Percentiles rank a stretch among this genome's conserved stretches.
These are phyloP conservation scores for Diploptera punctata DNA, from an alignment of 2,888 invertebrate species.

Conservation along the genomic window DNA sequence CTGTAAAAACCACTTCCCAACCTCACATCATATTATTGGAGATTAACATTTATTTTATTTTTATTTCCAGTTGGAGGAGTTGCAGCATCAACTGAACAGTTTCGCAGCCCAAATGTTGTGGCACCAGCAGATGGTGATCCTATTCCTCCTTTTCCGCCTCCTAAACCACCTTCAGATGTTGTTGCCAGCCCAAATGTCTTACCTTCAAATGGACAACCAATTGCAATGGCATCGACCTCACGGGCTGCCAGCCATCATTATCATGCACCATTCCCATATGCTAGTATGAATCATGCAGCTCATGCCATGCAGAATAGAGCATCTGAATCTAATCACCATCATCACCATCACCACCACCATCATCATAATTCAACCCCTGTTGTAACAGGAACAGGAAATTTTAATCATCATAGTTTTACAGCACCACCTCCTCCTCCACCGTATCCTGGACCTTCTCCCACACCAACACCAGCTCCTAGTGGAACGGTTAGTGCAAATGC, in stretches of 20 bases:
- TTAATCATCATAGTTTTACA: slow-evolving; percentile 35
- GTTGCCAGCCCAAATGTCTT: slow-evolving; percentile 52
- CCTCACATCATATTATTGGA: too few relatives aligned
- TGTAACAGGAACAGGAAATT: slow-evolving; percentile 34
- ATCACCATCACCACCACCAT: too few relatives aligned
- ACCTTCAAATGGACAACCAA: slow-evolving; percentile 48
- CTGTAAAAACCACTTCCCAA: too few relatives aligned
- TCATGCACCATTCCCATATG: slow-evolving; percentile 78
- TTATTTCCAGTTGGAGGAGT: slow-evolving; percentile 38
- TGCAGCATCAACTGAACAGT: slow-evolving; percentile 46
- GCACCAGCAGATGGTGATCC: slow-evolving; percentile 83
- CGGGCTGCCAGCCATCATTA: slow-evolving; percentile 61
- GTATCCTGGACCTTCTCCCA: slow-evolving; percentile 51
- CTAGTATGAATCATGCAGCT: slow-evolving; percentile 87
- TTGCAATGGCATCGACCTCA: slow-evolving; percentile 8
- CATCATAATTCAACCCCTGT: slow-evolving; percentile 25
- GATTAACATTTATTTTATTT: too few relatives aligned
- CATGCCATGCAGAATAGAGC: slow-evolving; percentile 82
- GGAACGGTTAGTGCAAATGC: slow-evolving; percentile 29
- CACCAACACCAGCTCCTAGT: slow-evolving; percentile 22
- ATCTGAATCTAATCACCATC: slow-evolving; percentile 44
- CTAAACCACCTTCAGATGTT: slow-evolving; percentile 47
- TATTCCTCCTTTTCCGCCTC: slow-evolving; percentile 54
- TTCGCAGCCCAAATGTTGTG: slow-evolving; percentile 78
- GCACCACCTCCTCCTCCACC: slow-evolving; percentile 55